phyloP scores from a whole-genome alignment of 2,888 invertebrate genomes.

The Punctoribates punctum region DNA sequence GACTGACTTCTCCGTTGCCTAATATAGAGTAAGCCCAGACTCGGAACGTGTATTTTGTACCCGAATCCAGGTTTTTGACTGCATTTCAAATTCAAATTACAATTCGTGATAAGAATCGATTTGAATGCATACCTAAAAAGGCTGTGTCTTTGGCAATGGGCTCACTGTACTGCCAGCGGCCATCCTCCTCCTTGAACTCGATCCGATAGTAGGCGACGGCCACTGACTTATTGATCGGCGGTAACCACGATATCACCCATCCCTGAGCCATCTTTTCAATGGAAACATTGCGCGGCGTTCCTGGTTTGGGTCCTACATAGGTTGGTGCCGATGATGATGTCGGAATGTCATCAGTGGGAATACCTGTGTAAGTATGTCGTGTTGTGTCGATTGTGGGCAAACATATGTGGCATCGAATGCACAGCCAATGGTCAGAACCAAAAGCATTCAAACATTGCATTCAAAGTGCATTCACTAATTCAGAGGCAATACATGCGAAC shows the following conservation, averaged over 20 bases:
- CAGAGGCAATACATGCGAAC: background rate
- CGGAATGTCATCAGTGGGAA: slow-evolving; percentile 44
- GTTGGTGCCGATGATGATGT: slow-evolving; percentile 40
- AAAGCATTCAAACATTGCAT: slow-evolving; percentile 6
- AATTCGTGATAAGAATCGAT: background rate
- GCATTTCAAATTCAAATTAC: background rate
- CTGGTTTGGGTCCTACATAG: slow-evolving; percentile 78
- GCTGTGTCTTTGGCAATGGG: slow-evolving; percentile 67
- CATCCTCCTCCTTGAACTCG: slow-evolving; percentile 69
- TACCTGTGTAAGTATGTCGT: slow-evolving; percentile 38
- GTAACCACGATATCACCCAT: slow-evolving; percentile 82
- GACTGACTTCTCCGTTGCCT: slow-evolving; percentile 74
- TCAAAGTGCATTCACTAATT: background rate
- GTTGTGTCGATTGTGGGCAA: background rate
- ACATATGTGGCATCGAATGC: slow-evolving; percentile 8
- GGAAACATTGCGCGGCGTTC: slow-evolving; percentile 82
- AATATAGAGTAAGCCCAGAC: slow-evolving; percentile 81
- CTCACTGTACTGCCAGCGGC: slow-evolving; percentile 46
- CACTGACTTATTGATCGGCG: slow-evolving; percentile 67
- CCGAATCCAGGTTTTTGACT: slow-evolving; percentile 48
- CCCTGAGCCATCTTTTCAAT: slow-evolving; percentile 84
- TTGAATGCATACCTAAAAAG: slow-evolving; percentile 69
- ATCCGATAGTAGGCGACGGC: slow-evolving; percentile 79
- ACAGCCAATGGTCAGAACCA: slow-evolving; percentile 4
- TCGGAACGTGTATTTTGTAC: slow-evolving; percentile 61